Percentiles rank a stretch among this genome's conserved stretches.
phyloP scores from a whole-genome alignment of 2,888 invertebrate genomes.

The Clivina fossor region DNA sequence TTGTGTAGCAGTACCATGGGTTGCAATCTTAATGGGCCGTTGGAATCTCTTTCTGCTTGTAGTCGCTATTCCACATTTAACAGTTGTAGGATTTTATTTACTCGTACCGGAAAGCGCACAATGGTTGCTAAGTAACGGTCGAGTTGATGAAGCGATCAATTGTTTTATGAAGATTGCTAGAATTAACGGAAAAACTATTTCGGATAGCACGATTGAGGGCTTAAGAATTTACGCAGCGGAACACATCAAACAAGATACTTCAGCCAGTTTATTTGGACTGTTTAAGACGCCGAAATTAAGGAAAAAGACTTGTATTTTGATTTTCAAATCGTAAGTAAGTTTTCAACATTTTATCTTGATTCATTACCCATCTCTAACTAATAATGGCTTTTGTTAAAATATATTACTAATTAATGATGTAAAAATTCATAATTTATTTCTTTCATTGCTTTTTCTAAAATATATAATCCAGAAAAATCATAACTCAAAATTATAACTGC shows the following conservation, averaged over 20 bases:
- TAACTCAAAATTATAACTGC: too few species aligned
- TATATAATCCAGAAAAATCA: too few species aligned
- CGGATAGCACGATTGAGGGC: conserved; percentile 51
- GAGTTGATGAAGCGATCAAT: conserved; percentile 55
- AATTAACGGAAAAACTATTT: conserved; percentile 54
- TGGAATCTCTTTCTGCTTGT: conserved; percentile 59
- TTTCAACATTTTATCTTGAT: neutral
- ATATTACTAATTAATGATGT: too few species aligned
- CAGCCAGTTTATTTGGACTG: conserved; percentile 54
- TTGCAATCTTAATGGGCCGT: conserved; percentile 52
- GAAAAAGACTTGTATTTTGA: conserved; percentile 57
- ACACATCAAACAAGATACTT: conserved; percentile 42
- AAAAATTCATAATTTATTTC: too few species aligned
- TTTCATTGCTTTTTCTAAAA: too few species aligned
- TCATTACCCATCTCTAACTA: too few species aligned
- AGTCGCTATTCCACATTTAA: conserved; percentile 55
- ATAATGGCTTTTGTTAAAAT: too few species aligned
- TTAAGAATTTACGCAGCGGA: conserved; percentile 48
- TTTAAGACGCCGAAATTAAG: conserved; percentile 59
- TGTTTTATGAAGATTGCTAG: conserved; percentile 58
- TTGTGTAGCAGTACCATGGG: conserved; percentile 57
- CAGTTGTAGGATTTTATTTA: conserved; percentile 57
- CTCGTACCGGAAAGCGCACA: conserved; percentile 63
- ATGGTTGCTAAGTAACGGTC: conserved; percentile 60
- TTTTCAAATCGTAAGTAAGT: conserved; percentile 62